These are phyloP conservation scores for Lynx canadensis DNA, from an alignment of 2,113 vertebrate species.

Conservation along the genomic window DNA sequence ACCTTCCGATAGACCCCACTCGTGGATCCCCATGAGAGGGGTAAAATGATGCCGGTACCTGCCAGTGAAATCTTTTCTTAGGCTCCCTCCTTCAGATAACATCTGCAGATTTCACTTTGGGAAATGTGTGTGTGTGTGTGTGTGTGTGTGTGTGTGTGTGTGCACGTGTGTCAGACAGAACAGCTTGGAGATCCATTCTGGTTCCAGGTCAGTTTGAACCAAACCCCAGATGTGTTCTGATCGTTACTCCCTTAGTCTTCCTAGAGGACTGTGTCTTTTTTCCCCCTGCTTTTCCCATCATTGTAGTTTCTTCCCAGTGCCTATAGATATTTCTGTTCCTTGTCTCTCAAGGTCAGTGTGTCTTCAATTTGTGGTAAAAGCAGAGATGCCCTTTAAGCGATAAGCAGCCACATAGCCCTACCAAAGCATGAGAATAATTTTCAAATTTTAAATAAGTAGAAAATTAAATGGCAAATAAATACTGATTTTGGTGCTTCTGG, in stretches of 20 bases:
- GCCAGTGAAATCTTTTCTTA: not conserved
- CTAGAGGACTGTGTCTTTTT: not conserved
- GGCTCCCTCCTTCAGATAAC: not conserved
- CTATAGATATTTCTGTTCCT: not conserved
- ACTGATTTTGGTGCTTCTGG: not conserved
- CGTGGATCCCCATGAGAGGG: not conserved
- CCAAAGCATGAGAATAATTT: not conserved
- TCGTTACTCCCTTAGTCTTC: not conserved
- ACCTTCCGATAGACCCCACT: not conserved
- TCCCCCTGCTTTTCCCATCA: not conserved
- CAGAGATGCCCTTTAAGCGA: not conserved
- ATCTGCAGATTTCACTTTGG: not conserved
- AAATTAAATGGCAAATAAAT: not conserved
- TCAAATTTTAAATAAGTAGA: constrained; percentile 17
- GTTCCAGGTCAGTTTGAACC: not conserved
- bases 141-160: not conserved
- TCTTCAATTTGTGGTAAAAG: not conserved
- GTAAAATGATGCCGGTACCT: not conserved
- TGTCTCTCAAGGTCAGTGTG: not conserved
- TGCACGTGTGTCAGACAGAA: too few relatives aligned
- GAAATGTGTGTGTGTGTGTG: not conserved
- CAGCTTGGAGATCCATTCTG: not conserved
- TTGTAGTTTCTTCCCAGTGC: not conserved
- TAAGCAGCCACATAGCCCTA: not conserved
- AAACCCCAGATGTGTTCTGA: not conserved